Evolutionary conservation across 2,113 vertebrate species (phyloP).

Genomic region (Pterocles orientalis): DNA sequence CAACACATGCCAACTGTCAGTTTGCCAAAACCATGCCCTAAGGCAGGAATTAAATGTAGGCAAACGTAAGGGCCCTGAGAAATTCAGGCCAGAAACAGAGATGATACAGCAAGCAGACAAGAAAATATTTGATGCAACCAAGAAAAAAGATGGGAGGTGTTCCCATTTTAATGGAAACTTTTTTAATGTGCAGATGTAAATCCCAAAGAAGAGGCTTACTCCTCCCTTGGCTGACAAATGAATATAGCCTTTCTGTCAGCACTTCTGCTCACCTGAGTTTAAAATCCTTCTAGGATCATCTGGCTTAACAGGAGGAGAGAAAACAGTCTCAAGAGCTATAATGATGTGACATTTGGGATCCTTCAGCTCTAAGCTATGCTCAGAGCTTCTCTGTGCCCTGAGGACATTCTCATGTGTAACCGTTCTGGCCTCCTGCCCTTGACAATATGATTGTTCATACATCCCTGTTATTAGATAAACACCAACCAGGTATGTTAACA

Average conservation of each 20-base stretch:
- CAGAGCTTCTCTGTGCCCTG: background rate
- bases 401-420: background rate
- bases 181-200: background rate
- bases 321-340: background rate
- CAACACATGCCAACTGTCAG: conserved; percentile 18
- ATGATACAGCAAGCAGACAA: background rate
- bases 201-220: background rate
- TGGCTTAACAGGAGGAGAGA: background rate
- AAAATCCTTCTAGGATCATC: background rate
- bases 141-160: background rate
- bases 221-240: background rate
- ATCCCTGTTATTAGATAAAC: background rate
- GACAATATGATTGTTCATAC: background rate
- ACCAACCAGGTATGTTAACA: background rate
- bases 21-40: conserved; percentile 33
- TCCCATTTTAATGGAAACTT: background rate
- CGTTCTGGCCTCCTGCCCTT: background rate
- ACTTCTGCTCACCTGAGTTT: background rate
- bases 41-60: conserved; percentile 31
- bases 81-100: conserved; percentile 1
- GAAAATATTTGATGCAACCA: background rate
- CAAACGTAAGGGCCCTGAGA: background rate
- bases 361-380: background rate
- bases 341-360: background rate
- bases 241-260: background rate